Conservation (phyloP, 2,797 vertebrate species). For the Miichthys miiuy region DNA sequence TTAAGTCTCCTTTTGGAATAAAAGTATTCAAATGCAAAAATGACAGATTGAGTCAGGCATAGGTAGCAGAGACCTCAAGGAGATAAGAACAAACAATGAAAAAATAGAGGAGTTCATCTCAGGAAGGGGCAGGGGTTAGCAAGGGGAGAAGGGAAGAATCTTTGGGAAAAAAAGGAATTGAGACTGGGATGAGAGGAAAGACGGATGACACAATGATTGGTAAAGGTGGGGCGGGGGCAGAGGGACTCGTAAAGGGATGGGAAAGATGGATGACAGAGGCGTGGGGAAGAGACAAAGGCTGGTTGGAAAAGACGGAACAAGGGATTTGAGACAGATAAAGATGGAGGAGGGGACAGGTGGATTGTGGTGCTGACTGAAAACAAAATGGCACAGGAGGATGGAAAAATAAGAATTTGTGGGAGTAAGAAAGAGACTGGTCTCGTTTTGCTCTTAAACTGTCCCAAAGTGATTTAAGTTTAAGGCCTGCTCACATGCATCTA, state of each 20-base stretch:
- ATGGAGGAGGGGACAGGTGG: conserved; percentile 22
- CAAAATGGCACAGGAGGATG: conserved; percentile 26
- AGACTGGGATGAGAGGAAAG: background rate
- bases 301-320: conserved; percentile 23
- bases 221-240: conserved; percentile 3
- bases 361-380: conserved; percentile 15
- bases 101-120: background rate
- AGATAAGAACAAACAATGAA: background rate
- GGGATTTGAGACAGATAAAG: conserved; percentile 22
- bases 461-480: conserved; percentile 48
- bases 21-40: conserved; percentile 9
- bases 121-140: background rate
- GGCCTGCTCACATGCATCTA: conserved; percentile 25
- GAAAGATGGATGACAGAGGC: conserved; percentile 45
- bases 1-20: conserved; percentile 3
- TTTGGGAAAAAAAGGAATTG: background rate
- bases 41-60: conserved; percentile 1
- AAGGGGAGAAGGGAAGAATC: background rate
- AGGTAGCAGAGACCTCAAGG: background rate
- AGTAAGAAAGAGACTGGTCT: conserved; percentile 18
- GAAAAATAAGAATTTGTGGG: background rate
- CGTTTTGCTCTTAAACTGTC: conserved; percentile 40
- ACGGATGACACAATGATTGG: conserved; percentile 27
- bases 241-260: conserved; percentile 10
- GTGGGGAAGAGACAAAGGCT: conserved; percentile 15